Base-by-base conservation (phyloP, 2,113 vertebrate genomes). In the Fregetta grallaria region DNA sequence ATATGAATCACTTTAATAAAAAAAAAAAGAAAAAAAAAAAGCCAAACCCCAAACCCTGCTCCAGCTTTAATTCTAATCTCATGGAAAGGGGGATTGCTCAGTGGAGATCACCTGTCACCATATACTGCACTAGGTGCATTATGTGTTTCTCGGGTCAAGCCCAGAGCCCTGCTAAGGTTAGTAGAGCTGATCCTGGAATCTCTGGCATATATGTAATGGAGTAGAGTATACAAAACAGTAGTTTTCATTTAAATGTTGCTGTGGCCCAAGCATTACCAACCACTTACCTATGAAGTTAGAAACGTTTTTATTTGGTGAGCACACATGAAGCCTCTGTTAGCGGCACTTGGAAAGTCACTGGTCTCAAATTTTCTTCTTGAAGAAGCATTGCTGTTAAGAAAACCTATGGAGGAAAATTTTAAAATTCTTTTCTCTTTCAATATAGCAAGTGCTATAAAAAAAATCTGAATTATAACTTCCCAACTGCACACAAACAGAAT, bases 401-500 rank as follows among this genome's bases (percentile, higher is more conserved):
- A 81, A 75, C 10, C 5, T 6, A 5, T 17, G 34, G 23, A 59
- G 18, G 12, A 38, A 91, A 66, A 52, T 12, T 72, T 23, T 18
- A 23, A 55, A 63, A 25, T 67, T 56, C 1, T 63, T 62, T 83
- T 78, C 7, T 77, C 15, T 55, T 81, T 71, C 62, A 76, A 5
- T 73, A n/a, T 61, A 93, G n/a, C 10, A 85, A 56, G 15, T 67
- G 65, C 47, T 80, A 36, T 85, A 29, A 79, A 83, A 82, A 38
- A 83, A 49, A 34, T 56, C 22, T 78, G 72, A 93, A 87, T 90
- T 63, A 23, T 50, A 56, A 26, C 58, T 94, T 96, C 74, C 40
- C 42, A 93, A 13, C 49, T 84, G 76, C 72, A 80, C 49, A 44
- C 77, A 95, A 72, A 59, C 66, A 91, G 61, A 87, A 92, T 81